phyloP scores from a whole-genome alignment of 2,797 vertebrate species.

The Pelodytes ibericus region DNA sequence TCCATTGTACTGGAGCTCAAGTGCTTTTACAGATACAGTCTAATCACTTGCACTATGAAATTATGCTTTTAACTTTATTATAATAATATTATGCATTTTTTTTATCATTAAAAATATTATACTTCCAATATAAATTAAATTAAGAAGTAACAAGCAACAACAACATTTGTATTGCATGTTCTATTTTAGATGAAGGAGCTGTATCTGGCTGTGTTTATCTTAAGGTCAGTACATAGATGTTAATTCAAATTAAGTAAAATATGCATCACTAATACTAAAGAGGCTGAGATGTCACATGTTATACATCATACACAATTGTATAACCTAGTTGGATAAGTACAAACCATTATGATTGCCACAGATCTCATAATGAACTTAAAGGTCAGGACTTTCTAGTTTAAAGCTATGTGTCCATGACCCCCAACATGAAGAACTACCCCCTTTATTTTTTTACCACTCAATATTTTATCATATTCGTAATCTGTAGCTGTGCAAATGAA shows the following conservation, averaged over 20 bases:
- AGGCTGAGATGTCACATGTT: conserved; percentile 10
- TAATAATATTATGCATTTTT: no score
- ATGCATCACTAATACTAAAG: background rate
- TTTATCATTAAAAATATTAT: no score
- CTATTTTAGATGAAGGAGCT: background rate
- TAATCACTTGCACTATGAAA: no score
- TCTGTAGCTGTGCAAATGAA: no score
- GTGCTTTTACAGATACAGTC: no score
- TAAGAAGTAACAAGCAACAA: background rate
- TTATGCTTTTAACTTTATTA: no score
- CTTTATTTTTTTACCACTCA: no score
- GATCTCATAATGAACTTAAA: background rate
- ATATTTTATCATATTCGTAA: no score
- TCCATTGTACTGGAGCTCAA: no score
- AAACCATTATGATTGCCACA: background rate
- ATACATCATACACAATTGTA: conserved; percentile 12
- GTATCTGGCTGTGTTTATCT: background rate
- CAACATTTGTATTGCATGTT: background rate
- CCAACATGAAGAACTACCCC: background rate
- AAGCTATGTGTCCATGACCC: background rate
- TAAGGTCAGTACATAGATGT: background rate
- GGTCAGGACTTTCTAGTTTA: background rate
- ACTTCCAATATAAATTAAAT: no score
- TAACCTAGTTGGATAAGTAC: conserved; percentile 7
- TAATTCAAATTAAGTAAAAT: conserved; percentile 5